Percentiles rank a stretch among this genome's conserved stretches.
Conservation (phyloP, 2,113 vertebrate species). For the Zosterops pallidus region DNA sequence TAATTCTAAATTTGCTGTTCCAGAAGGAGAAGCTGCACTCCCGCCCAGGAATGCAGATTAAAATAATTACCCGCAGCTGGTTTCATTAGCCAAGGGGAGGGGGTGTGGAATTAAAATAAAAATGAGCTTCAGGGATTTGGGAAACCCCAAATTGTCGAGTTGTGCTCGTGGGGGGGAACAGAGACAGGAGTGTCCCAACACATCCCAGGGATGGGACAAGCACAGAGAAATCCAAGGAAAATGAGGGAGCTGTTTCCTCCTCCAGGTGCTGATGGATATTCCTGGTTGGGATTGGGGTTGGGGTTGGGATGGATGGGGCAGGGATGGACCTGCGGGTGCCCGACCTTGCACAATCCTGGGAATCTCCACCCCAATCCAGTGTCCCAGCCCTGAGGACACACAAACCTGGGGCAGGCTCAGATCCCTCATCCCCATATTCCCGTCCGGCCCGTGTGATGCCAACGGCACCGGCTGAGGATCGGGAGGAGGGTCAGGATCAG, state of each 20-base stretch:
- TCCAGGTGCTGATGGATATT: fast-evolving
- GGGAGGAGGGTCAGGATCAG: no score
- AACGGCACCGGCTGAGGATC: background rate
- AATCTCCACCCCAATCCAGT: fast-evolving
- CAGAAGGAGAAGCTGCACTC: background rate
- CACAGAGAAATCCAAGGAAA: fast-evolving
- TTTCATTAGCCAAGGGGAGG: background rate
- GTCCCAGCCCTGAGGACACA: background rate
- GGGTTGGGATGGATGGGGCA: background rate
- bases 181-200: background rate
- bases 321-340: background rate
- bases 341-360: fast-evolving
- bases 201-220: background rate
- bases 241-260: background rate
- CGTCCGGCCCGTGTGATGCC: fast-evolving
- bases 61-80: conserved; percentile 8
- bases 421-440: fast-evolving
- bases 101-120: background rate
- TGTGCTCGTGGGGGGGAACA: fast-evolving
- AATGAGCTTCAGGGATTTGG: fast-evolving
- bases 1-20: background rate
- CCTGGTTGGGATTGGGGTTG: background rate
- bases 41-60: conserved; percentile 11
- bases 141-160: background rate
- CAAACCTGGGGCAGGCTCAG: fast-evolving